Percentiles rank a stretch among this genome's conserved stretches.
Conservation (phyloP, 2,113 vertebrate species). For the Hepsetus odoe region DNA sequence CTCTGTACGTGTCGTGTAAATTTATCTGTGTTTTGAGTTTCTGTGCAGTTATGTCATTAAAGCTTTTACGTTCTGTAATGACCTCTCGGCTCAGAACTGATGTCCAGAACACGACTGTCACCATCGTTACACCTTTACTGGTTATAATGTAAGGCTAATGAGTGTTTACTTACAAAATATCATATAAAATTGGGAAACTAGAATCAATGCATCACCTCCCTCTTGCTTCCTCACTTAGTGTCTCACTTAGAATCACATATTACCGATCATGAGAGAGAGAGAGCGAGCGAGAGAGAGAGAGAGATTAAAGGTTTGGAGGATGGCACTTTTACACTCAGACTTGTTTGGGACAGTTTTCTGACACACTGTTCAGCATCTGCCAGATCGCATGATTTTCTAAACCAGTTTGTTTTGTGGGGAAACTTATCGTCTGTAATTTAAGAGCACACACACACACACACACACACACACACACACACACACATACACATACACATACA, state of each 20-base stretch:
- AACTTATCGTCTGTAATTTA: constrained; percentile 12
- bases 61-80: no score
- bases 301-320: neutral
- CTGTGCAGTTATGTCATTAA: no score
- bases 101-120: no score
- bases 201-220: constrained; percentile 16
- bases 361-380: constrained; percentile 26
- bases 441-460: neutral
- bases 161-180: no score
- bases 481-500: neutral
- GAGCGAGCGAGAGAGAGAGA: constrained; percentile 23
- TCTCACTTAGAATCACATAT: constrained; percentile 64
- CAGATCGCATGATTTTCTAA: constrained; percentile 38
- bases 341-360: constrained; percentile 2
- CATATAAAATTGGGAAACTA: neutral
- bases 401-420: constrained; percentile 17
- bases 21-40: no score
- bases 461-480: neutral
- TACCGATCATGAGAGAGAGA: constrained; percentile 48
- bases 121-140: no score
- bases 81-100: no score
- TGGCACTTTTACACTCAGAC: neutral
- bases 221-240: no score
- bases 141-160: no score
- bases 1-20: no score